Percentiles rank a stretch among this genome's conserved stretches.
Conservation (phyloP, 1,140 invertebrate genomes). For the Philopotamus ludificatus region DNA sequence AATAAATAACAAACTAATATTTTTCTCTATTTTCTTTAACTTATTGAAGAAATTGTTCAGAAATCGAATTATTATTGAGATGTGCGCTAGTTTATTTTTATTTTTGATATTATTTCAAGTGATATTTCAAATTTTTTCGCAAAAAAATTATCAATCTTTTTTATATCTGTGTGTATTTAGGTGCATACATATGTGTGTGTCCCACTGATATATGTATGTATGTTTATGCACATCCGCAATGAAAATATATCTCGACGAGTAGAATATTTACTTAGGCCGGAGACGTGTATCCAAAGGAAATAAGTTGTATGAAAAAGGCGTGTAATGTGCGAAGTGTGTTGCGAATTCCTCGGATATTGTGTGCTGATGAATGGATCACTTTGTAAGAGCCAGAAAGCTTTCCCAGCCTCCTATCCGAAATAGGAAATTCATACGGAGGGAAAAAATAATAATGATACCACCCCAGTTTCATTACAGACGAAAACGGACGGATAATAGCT, state of each 20-base stretch:
- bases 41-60: too few relatives aligned
- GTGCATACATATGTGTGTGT: too few relatives aligned
- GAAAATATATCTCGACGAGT: neutral
- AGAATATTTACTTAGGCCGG: conserved; percentile 10
- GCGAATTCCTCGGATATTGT: conserved; percentile 3
- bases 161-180: too few relatives aligned
- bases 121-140: too few relatives aligned
- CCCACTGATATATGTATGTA: too few relatives aligned
- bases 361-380: neutral
- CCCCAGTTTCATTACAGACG: neutral
- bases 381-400: neutral
- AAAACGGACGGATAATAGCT: too few relatives aligned
- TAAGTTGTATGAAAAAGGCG: neutral
- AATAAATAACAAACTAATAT: too few relatives aligned
- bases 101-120: too few relatives aligned
- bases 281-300: conserved; percentile 2
- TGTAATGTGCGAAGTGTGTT: conserved; percentile 8
- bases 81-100: too few relatives aligned
- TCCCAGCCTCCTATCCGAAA: neutral
- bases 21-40: too few relatives aligned
- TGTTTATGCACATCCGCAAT: conserved; percentile 8
- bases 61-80: too few relatives aligned
- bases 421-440: neutral
- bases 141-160: too few relatives aligned
- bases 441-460: neutral